phyloP scores from a whole-genome alignment of 2,113 vertebrate genomes.

The Uria aalge region DNA sequence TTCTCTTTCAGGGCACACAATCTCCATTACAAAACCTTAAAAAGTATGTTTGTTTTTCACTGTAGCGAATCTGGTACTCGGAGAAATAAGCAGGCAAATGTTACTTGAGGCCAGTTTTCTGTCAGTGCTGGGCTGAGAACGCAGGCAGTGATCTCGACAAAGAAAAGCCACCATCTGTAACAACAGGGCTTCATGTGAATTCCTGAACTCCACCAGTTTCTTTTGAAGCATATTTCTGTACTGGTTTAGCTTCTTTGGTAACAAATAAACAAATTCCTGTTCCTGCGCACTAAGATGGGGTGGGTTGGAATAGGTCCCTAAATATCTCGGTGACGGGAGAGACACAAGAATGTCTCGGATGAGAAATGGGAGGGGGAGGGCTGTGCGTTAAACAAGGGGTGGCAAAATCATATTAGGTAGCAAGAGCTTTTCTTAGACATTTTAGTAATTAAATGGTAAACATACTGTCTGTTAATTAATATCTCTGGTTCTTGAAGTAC shows the following conservation, averaged over 20 bases:
- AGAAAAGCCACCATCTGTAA: neutral
- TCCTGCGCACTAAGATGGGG: neutral
- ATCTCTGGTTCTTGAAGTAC: constrained; percentile 3
- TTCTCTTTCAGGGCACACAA: neutral
- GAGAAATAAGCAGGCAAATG: neutral
- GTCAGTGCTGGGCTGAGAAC: neutral
- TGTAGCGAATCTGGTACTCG: neutral
- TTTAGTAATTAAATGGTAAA: neutral
- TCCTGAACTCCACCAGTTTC: neutral
- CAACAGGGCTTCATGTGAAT: neutral
- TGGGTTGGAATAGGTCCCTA: neutral
- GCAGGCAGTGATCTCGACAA: fast-evolving
- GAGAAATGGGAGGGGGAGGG: neutral
- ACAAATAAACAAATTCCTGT: neutral
- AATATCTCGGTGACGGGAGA: neutral
- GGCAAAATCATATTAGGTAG: neutral
- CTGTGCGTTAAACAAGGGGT: neutral
- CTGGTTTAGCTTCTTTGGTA: neutral
- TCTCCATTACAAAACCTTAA: neutral
- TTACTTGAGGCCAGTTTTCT: neutral
- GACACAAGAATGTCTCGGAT: neutral
- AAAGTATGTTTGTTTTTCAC: neutral
- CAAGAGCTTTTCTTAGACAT: neutral
- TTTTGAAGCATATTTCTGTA: neutral
- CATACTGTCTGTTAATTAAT: constrained; percentile 31